phyloP scores from a whole-genome alignment of 2,113 vertebrate genomes.

The Rhinolophus sinicus region DNA sequence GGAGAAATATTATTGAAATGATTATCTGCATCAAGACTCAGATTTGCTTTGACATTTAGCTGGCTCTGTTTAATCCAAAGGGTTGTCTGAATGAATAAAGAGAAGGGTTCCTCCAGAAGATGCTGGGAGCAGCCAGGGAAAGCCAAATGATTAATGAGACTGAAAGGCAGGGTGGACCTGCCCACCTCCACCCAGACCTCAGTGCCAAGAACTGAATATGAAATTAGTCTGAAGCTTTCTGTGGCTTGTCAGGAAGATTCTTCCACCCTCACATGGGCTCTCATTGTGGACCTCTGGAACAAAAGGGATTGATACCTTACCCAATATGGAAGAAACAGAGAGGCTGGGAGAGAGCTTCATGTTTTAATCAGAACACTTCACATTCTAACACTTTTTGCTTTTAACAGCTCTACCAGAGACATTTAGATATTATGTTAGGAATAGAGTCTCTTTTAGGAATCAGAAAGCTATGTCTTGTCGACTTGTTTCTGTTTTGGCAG shows the following conservation, averaged over 20 bases:
- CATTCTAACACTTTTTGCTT: background rate
- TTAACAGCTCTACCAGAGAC: rapidly evolving
- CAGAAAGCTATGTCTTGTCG: background rate
- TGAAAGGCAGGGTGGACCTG: conserved; percentile 96
- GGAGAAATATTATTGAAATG: conserved; percentile 99
- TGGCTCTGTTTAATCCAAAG: conserved; percentile 99
- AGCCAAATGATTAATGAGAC: conserved; percentile 99
- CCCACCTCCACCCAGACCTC: conserved; percentile 98
- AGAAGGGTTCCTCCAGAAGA: conserved; percentile 97
- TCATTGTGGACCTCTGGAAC: conserved; percentile 78
- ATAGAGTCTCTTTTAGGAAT: conserved; percentile 34
- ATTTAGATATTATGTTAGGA: conserved; percentile 13
- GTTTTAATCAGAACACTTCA: conserved; percentile 59
- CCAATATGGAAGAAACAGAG: conserved; percentile 4
- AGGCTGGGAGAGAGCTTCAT: conserved; percentile 32
- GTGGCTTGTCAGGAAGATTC: conserved; percentile 86
- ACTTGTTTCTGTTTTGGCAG: conserved; percentile 54
- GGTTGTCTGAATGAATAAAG: conserved; percentile 99
- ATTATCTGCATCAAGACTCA: conserved; percentile 99
- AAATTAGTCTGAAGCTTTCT: conserved; percentile 89
- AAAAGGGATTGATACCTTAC: conserved; percentile 50
- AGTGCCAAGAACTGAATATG: conserved; percentile 93
- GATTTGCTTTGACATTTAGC: conserved; percentile 99
- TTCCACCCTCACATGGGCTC: conserved; percentile 59
- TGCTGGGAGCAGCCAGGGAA: conserved; percentile 90